Evolutionary conservation across 2,113 vertebrate genomes (phyloP), one percentile per base, ranked within the genome.

Genomic region (Festucalex cinctus): DNA sequence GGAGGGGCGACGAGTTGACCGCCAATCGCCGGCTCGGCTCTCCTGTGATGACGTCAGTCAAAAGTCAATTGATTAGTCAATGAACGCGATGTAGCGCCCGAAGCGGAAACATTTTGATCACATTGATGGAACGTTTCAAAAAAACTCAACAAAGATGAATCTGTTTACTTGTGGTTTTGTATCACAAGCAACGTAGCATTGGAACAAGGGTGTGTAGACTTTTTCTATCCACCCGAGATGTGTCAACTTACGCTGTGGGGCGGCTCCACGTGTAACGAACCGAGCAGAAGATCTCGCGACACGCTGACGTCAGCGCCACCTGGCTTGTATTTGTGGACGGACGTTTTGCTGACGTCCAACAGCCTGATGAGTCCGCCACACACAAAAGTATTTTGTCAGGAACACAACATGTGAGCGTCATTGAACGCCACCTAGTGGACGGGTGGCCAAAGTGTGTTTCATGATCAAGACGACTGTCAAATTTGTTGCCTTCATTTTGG

Each of bases 331-430:
- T 85, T 83, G 72, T 88, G 84, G 71, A 79, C 86, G 58, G 91
- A 90, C 84, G 91, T 90, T 74, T 87, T 88, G 83, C 92, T 89
- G 22, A 73, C 63, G 36, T 92, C 90, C 81, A 91, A 72, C 39
- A 91, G 70, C 72, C 91, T 92, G 78, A 24, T 61, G 35, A 43
- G 65, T 56, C 22, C 59, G 44, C 12, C 39, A 41, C 12, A 41
- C 39, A 41, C 12, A 41, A 41, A 41, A 41, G 9, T 12, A 41
- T 41, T 2, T 41, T 41, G 9, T 41, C 39, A 41, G 10, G 12
- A 41, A 41, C 10, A 41, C 9, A 46, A 32, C 26, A 57, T 57
- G 19, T 13, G 8, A 57, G 16, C 32, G 26, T 7, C 4, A 28
- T 9, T 8, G 1, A 32, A 32, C 26, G 9, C 14, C 13, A 57